Evolutionary conservation across 2,113 vertebrate species (phyloP), one percentile per base, ranked within the genome.

Genomic region (Zosterops japonicus): DNA sequence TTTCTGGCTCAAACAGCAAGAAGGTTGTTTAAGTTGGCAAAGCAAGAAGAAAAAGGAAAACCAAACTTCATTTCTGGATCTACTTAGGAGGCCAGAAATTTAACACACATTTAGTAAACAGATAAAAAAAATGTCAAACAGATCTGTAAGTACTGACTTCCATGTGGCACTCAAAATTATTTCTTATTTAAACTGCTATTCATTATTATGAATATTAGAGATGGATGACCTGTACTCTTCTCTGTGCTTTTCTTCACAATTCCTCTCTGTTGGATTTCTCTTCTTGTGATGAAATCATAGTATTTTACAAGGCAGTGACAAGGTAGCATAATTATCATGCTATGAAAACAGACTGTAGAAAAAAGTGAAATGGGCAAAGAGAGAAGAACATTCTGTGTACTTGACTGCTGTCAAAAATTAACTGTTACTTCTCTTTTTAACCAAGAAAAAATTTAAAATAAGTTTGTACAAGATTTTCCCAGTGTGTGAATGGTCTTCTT

Each of bases 311-410:
- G 39, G 39, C 39, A 39, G 39, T 80, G n/a, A 91, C 44, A 95
- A 93, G 64, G 13, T 55, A 79, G 31, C 33, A 17, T 88, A 95
- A 96, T 96, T 93, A 90, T 72, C 23, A 53, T 46, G 64, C 61
- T 93, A 83, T 79, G 42, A 94, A 95, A 96, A 91, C 25, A 74
- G 69, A 88, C 39, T 47, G 27, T 29, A 61, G 60, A 86, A 85
- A 89, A 94, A 95, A 92, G 10, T 41, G 23, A 92, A 91, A 91
- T 50, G 42, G 86, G 55, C 47, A 93, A 93, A 89, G 41, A 68
- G 20, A n/a, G 24, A 64, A 86, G 83, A 85, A 89, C 27, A 29
- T 5, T 63, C 18, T 74, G 8, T 20, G 18, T 79, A 69, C 39
- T 83, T 94, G 49, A 81, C 29, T 87, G 35, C 25, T 92, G 49